Evolutionary conservation across 2,113 vertebrate species (phyloP), one percentile per base, ranked within the genome.

Genomic region (Dunckerocampus dactyliophorus): DNA sequence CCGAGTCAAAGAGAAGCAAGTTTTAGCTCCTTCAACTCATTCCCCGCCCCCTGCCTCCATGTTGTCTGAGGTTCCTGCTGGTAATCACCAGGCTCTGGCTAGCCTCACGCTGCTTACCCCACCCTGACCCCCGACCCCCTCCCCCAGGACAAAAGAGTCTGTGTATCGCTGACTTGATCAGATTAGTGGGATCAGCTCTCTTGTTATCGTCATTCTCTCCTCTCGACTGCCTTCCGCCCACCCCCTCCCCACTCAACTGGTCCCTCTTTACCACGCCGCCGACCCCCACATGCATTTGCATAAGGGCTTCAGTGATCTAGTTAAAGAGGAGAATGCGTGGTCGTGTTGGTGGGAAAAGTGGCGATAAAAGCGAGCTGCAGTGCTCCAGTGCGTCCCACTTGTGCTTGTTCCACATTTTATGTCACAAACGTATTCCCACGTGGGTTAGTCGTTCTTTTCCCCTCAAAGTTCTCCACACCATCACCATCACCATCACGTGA

Each of bases 111-210:
- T 8, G 10, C 17, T 54, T 34, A n/a, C 53, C 65, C 64, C 63
- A 53, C 58, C 52, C 76, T 65, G 37, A 17, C n/a, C 45, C 65
- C 53, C n/a, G n/a, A n/a, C 57, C 68, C 47, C 54, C 3, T 57
- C 57, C 49, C 47, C 49, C 22, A 3, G 31, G 48, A 71, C 75
- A 80, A 82, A 82, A 72, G 71, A 51, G 39, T 47, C 63, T 81
- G 76, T 80, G 71, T 78, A 78, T 84, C 70, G 70, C 28, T 62
- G 57, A 69, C 68, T 80, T 64, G 65, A 84, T 83, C 78, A 80
- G 78, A 84, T 86, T 83, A 79, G 64, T 60, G 65, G 64, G 65
- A 72, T 48, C 71, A 54, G 62, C 69, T 53, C 71, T 72, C 71
- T 72, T 62, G 53, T 57, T 64, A 65, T 68, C 65, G 75, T 81